phyloP scores from a whole-genome alignment of 2,113 vertebrate genomes.

The Salvelinus fontinalis region DNA sequence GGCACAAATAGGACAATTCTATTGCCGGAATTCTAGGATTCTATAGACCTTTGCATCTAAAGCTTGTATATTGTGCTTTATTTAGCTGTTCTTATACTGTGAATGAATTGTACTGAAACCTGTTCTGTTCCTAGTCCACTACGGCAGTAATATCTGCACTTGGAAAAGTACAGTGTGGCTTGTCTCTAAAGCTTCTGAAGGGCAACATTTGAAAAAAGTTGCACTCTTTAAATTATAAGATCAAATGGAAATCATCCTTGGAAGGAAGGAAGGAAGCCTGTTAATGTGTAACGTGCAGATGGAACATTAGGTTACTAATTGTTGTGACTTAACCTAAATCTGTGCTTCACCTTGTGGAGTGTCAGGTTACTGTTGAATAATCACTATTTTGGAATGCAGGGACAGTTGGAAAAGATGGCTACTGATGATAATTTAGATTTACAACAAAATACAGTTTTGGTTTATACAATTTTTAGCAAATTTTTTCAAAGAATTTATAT shows the following conservation, averaged over 20 bases:
- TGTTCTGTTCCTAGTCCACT: neutral
- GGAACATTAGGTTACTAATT: constrained; percentile 43
- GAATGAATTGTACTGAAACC: constrained; percentile 39
- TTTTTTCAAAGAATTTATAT: constrained; percentile 34
- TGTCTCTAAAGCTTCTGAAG: constrained; percentile 62
- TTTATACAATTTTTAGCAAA: constrained; percentile 30
- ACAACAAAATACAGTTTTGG: neutral
- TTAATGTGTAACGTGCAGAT: constrained; percentile 51
- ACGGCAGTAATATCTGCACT: constrained; percentile 30
- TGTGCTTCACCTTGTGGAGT: constrained; percentile 40
- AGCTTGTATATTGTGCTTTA: constrained; percentile 59
- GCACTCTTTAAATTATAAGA: constrained; percentile 55
- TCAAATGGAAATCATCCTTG: neutral
- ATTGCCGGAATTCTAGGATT: constrained; percentile 22
- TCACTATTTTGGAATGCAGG: constrained; percentile 30
- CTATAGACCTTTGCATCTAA: neutral
- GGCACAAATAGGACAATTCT: constrained; percentile 41
- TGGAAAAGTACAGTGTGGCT: constrained; percentile 27
- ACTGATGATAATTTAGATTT: constrained; percentile 52
- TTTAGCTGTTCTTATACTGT: constrained; percentile 55
- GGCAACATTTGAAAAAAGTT: constrained; percentile 61
- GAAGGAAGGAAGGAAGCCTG: constrained; percentile 26
- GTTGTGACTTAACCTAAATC: constrained; percentile 50
- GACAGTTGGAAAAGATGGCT: constrained; percentile 5
- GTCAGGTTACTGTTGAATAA: constrained; percentile 42